Evolutionary conservation across 1,140 invertebrate species (phyloP), one percentile per base, ranked within the genome.

Genomic region (Campoletis sonorensis): DNA sequence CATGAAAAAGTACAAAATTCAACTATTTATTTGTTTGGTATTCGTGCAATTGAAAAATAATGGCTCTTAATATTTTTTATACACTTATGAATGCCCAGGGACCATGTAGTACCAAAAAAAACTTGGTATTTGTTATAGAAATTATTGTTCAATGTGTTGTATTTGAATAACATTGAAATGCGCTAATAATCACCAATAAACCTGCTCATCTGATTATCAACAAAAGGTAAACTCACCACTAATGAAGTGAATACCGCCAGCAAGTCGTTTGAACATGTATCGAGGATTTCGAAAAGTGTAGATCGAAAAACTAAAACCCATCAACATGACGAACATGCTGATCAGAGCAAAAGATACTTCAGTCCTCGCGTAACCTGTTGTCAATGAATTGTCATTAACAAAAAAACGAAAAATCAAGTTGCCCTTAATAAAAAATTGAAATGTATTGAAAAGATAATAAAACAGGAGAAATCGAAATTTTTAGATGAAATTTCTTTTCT

Each of bases 251-350:
- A 97, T 95, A 21, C 96, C 95, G 0, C 96, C 96, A 11, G 97
- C 96, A 23, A 98, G 92, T 45, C 97, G 92, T 89, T 98, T 98
- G 91, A 97, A 97, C 94, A 97, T 97, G 88, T 98, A 98, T 11
- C 97, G 93, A 13, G 96, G 96, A 88, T 97, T 96, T 81, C 94
- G 93, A 88, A 98, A 97, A 7, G 97, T 97, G 86, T 98, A 98
- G 80, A 96, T 94, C 4, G 96, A 97, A 89, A 98, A 97, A 0
- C 94, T 93, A 67, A 96, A 95, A 0, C 96, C 95, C 94, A 98
- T 95, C 30, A 95, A 86, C 95, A 97, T 97, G 13, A 97, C 92
- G 75, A 96, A 93, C 33, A 97, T 89, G 82, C 95, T 96, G 84
- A 97, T 97, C 71, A 97, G 94, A 33, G 96, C 96, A 90, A 98